Percentiles rank a stretch among this genome's conserved stretches.
These are phyloP conservation scores for Heliconius hortense DNA, from an alignment of 2,888 invertebrate genomes.

Conservation along the genomic window DNA sequence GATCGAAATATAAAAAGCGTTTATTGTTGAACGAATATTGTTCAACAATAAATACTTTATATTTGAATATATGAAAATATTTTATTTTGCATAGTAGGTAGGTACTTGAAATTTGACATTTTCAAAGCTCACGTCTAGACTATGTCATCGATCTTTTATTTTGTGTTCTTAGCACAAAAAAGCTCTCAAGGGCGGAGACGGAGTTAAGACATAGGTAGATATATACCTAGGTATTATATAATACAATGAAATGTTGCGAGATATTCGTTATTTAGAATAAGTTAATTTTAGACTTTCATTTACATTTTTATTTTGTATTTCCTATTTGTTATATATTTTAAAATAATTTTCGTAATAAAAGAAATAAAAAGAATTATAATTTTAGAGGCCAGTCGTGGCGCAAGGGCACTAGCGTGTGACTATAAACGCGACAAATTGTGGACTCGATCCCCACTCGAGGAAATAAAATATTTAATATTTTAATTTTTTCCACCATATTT, in stretches of 20 bases:
- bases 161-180: neutral
- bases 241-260: neutral
- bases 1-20: conserved; percentile 10
- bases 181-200: conserved; percentile 16
- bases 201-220: neutral
- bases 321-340: too few relatives aligned
- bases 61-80: conserved; percentile 1
- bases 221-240: neutral
- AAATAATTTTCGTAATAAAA: too few relatives aligned
- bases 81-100: neutral
- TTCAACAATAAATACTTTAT: neutral
- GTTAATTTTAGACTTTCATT: too few relatives aligned
- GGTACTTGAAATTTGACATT: neutral
- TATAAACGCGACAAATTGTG: too few relatives aligned
- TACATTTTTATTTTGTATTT: too few relatives aligned
- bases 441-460: too few relatives aligned
- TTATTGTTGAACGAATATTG: conserved; percentile 13
- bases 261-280: too few relatives aligned
- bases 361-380: too few relatives aligned
- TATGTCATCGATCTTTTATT: conserved; percentile 14
- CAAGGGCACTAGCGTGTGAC: too few relatives aligned
- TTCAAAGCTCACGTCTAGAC: conserved; percentile 17
- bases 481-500: too few relatives aligned
- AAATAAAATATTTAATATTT: too few relatives aligned
- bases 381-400: too few relatives aligned